Evolutionary conservation across 2,113 vertebrate species (phyloP).

Genomic region (Eidolon helvum): DNA sequence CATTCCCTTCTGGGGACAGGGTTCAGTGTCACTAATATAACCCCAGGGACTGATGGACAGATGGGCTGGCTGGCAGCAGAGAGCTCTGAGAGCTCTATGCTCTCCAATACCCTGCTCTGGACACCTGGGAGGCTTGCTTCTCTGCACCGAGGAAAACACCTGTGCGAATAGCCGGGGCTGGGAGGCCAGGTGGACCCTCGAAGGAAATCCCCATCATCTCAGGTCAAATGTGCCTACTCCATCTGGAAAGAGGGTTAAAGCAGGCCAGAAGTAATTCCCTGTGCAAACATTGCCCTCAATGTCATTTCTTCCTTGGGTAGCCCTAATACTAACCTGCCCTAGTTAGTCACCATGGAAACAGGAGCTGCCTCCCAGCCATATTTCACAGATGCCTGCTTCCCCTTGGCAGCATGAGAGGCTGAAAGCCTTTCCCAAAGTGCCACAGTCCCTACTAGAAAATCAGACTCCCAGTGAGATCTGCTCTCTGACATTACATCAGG

Average conservation of each 20-base stretch:
- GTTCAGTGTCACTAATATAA: neutral
- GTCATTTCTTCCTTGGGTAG: neutral
- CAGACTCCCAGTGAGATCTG: neutral
- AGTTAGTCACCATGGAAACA: constrained; percentile 71
- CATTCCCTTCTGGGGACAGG: neutral
- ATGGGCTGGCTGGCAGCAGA: neutral
- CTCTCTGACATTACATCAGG: neutral
- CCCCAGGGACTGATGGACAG: neutral
- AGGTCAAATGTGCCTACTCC: neutral
- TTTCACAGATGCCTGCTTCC: constrained; percentile 30
- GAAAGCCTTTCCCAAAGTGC: neutral
- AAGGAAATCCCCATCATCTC: neutral
- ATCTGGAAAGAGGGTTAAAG: neutral
- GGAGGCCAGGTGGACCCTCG: neutral
- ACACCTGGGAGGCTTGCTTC: neutral
- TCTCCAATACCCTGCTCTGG: neutral
- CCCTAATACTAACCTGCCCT: constrained; percentile 32
- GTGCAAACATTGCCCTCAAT: neutral
- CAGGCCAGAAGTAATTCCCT: neutral
- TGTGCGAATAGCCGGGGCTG: neutral
- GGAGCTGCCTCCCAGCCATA: constrained; percentile 45
- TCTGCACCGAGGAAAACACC: neutral
- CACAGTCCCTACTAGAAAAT: neutral
- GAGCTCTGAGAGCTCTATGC: neutral
- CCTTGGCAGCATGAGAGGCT: neutral